A percentile compares a stretch with the other conserved stretches of the same genome.
Conservation (phyloP, 2,797 vertebrate genomes). For the Mionectes olivaceus region DNA sequence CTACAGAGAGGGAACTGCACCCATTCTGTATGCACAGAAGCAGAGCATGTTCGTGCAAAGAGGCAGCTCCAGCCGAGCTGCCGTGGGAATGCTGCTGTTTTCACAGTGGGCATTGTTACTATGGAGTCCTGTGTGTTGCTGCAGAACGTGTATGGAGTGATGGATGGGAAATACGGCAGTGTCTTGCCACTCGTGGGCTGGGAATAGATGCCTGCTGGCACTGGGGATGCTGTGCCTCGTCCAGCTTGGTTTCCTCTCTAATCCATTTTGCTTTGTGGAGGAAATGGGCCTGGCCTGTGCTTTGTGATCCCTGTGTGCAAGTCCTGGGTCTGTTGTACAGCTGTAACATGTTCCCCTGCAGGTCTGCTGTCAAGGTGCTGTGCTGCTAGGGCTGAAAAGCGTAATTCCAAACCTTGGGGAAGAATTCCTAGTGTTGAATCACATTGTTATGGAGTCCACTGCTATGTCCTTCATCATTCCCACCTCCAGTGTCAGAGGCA, state of each 20-base stretch:
- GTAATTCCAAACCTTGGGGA: accelerated
- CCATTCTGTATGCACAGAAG: neutral
- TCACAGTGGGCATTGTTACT: neutral
- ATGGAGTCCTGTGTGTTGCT: neutral
- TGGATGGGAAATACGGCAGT: neutral
- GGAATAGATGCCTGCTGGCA: accelerated
- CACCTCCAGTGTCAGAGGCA: neutral
- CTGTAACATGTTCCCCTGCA: accelerated
- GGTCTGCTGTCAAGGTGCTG: neutral
- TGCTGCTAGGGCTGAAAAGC: neutral
- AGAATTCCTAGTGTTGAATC: neutral
- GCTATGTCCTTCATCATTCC: neutral
- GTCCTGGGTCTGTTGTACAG: accelerated
- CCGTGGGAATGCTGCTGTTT: neutral
- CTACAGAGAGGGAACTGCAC: neutral
- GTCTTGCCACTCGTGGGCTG: neutral
- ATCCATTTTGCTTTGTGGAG: neutral
- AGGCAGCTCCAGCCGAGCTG: neutral
- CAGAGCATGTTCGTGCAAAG: neutral
- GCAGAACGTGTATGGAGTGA: neutral
- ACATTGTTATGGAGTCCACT: neutral
- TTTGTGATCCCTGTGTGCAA: neutral
- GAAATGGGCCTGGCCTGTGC: neutral
- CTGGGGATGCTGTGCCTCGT: neutral
- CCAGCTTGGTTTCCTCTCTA: neutral